Percentiles rank a stretch among this genome's conserved stretches.
Evolutionary conservation across 2,888 invertebrate species (phyloP).

Genomic region (Clostera curtula): DNA sequence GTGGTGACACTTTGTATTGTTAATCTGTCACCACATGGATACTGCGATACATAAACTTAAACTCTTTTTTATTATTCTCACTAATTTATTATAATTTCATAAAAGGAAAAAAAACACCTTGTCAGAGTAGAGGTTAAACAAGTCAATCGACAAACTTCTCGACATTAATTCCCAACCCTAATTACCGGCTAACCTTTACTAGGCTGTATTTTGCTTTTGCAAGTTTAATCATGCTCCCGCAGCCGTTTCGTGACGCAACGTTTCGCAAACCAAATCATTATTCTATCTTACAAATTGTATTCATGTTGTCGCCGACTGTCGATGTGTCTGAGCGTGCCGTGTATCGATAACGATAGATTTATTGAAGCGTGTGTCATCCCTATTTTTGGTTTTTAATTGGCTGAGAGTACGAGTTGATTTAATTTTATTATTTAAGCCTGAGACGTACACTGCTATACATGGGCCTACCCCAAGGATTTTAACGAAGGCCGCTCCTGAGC

Average conservation of each 20-base stretch:
- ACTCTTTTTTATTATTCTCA: too few relatives aligned
- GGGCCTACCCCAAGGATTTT: too few relatives aligned
- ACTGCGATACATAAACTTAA: too few relatives aligned
- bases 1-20: too few relatives aligned
- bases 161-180: conserved; percentile 30
- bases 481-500: too few relatives aligned
- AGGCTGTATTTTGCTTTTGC: conserved; percentile 69
- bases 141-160: conserved; percentile 17
- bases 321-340: conserved; percentile 29
- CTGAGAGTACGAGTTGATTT: conserved; percentile 7
- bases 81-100: too few relatives aligned
- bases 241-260: conserved; percentile 66
- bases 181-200: conserved; percentile 65
- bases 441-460: background rate
- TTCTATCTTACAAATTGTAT: conserved; percentile 74
- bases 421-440: background rate
- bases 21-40: too few relatives aligned
- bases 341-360: conserved; percentile 30
- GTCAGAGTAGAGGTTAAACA: too few relatives aligned
- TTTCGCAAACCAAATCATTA: conserved; percentile 71
- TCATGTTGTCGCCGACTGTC: conserved; percentile 50
- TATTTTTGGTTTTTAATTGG: conserved; percentile 27
- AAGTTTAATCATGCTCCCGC: conserved; percentile 71
- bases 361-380: conserved; percentile 33
- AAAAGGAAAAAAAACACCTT: too few relatives aligned